These are phyloP conservation scores for Denticeps clupeoides DNA, from an alignment of 2,797 vertebrate genomes.

Conservation along the genomic window DNA sequence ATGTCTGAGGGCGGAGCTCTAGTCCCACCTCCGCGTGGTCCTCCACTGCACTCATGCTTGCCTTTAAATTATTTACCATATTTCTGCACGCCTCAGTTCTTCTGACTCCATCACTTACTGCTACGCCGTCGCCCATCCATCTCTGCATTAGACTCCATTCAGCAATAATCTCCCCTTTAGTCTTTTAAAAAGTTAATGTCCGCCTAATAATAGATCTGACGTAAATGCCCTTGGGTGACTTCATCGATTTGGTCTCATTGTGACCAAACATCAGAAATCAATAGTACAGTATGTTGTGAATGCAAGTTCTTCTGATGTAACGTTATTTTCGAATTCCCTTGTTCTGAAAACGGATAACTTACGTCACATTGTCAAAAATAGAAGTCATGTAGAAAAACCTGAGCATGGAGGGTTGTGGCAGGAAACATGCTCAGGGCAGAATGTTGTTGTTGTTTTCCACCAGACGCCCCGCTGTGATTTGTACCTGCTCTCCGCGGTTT, in stretches of 20 bases:
- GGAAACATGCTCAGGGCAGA: constrained; percentile 6
- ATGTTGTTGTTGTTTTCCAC: constrained; percentile 10
- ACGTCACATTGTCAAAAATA: too few relatives aligned
- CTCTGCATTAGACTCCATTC: background rate
- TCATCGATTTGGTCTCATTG: too few relatives aligned
- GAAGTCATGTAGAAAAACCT: background rate
- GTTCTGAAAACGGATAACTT: too few relatives aligned
- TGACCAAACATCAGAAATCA: too few relatives aligned
- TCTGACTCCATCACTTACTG: constrained; percentile 28
- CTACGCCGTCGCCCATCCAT: constrained; percentile 29
- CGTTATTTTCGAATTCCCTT: too few relatives aligned
- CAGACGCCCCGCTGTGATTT: constrained; percentile 15
- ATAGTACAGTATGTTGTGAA: too few relatives aligned
- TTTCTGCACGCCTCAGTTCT: constrained; percentile 31
- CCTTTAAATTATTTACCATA: constrained; percentile 52
- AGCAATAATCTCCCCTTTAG: too few relatives aligned
- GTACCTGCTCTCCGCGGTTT: constrained; percentile 25
- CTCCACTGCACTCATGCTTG: constrained; percentile 4
- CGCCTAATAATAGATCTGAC: too few relatives aligned
- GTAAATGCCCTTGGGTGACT: too few relatives aligned
- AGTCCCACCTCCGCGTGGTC: constrained; percentile 5
- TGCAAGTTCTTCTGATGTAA: too few relatives aligned
- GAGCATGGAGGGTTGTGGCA: constrained; percentile 6
- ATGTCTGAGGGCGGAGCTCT: too few relatives aligned
- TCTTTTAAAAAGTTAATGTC: too few relatives aligned